A percentile compares a stretch with the other conserved stretches of the same genome.
Conservation (phyloP, 2,797 vertebrate genomes). For the Anniella stebbinsi region DNA sequence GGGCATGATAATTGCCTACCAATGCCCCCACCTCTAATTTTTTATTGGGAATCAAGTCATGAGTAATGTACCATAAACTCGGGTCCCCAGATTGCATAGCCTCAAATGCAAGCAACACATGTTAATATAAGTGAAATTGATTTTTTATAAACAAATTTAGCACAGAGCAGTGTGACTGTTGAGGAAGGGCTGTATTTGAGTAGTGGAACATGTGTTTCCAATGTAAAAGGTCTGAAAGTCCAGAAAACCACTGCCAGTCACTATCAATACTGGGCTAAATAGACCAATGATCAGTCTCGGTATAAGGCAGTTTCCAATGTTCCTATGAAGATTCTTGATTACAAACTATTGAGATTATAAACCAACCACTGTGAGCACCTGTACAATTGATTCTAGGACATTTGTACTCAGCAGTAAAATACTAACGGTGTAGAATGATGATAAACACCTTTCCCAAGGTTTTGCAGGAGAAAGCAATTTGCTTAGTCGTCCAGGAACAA, state of each 20-base stretch:
- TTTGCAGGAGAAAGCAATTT: not conserved
- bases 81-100: not conserved
- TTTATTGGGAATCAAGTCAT: not conserved
- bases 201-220: not conserved
- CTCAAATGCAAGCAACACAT: not conserved
- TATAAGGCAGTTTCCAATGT: not conserved
- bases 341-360: not conserved
- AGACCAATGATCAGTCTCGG: not conserved
- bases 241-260: not conserved
- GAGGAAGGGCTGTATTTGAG: not conserved
- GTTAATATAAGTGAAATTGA: constrained; percentile 18
- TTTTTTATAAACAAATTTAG: not conserved
- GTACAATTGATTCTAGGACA: constrained; percentile 42
- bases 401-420: constrained; percentile 50
- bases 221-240: not conserved
- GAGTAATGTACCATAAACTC: not conserved
- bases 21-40: constrained; percentile 6
- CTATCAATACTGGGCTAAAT: not conserved
- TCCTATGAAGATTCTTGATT: not conserved
- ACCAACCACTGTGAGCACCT: not conserved
- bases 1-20: not conserved
- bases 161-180: not conserved
- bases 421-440: constrained; percentile 29
- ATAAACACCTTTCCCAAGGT: constrained; percentile 12
- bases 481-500: not conserved